phyloP scores from a whole-genome alignment of 2,888 invertebrate genomes.

The Saturnia pavonia region DNA sequence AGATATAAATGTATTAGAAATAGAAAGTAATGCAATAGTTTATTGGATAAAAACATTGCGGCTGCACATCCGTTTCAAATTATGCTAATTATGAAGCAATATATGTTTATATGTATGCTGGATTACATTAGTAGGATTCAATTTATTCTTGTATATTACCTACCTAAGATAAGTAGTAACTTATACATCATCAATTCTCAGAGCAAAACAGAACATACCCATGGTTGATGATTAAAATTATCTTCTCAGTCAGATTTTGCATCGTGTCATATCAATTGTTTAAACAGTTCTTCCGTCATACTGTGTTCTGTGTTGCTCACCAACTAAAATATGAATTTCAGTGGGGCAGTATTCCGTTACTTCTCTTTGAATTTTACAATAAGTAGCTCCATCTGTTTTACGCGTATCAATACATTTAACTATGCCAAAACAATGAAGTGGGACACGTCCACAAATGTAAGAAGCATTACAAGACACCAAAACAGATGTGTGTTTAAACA shows the following conservation, averaged over 20 bases:
- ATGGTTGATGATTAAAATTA: too few species aligned
- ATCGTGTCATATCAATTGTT: background rate
- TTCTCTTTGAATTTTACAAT: background rate
- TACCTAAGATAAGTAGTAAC: too few species aligned
- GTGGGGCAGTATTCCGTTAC: background rate
- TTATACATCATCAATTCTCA: too few species aligned
- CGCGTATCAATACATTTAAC: background rate
- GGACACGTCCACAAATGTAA: background rate
- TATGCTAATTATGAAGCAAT: too few species aligned
- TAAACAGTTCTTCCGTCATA: background rate
- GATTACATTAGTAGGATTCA: background rate
- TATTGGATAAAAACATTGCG: too few species aligned
- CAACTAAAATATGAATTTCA: background rate
- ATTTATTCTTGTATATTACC: too few species aligned
- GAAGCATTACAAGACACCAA: slow-evolving; percentile 1
- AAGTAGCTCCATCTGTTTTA: background rate
- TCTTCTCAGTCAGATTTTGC: background rate
- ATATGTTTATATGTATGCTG: background rate
- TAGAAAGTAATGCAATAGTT: too few species aligned
- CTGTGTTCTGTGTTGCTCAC: background rate
- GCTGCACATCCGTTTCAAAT: too few species aligned
- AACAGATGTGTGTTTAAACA: slow-evolving; percentile 13
- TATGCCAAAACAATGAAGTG: background rate
- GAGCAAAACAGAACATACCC: too few species aligned
- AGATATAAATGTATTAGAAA: too few species aligned